These are phyloP conservation scores for Melopsittacus undulatus DNA, from an alignment of 2,797 vertebrate genomes.

Conservation along the genomic window DNA sequence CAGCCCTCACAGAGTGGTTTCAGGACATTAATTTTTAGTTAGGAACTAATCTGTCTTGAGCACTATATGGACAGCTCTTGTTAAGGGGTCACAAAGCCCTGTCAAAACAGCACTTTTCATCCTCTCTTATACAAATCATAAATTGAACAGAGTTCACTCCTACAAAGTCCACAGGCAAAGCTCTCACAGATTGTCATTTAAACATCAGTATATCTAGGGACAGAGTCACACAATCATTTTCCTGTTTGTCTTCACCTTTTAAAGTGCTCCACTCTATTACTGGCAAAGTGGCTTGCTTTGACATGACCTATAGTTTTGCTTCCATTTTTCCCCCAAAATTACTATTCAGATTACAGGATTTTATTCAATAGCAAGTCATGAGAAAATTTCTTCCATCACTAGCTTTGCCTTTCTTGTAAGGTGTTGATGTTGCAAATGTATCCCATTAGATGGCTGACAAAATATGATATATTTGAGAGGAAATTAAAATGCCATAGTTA, in stretches of 20 bases:
- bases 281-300: not conserved
- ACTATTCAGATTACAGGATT: not conserved
- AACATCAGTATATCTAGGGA: not conserved
- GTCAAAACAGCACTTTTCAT: constrained; percentile 17
- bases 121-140: not conserved
- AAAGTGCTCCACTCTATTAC: not conserved
- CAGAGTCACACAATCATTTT: not conserved
- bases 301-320: not conserved
- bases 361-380: not conserved
- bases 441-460: not conserved
- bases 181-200: not conserved
- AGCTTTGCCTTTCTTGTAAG: not conserved
- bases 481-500: not conserved
- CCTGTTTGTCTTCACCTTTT: not conserved
- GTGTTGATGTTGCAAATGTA: fast-evolving
- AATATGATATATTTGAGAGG: not conserved
- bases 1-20: not conserved
- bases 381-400: not conserved
- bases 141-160: not conserved
- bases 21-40: not conserved
- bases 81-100: not conserved
- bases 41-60: not conserved
- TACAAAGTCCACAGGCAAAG: not conserved
- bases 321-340: not conserved
- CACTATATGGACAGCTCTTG: not conserved